Conservation (phyloP, 2,113 vertebrate genomes). For the Syngnathus typhle region DNA sequence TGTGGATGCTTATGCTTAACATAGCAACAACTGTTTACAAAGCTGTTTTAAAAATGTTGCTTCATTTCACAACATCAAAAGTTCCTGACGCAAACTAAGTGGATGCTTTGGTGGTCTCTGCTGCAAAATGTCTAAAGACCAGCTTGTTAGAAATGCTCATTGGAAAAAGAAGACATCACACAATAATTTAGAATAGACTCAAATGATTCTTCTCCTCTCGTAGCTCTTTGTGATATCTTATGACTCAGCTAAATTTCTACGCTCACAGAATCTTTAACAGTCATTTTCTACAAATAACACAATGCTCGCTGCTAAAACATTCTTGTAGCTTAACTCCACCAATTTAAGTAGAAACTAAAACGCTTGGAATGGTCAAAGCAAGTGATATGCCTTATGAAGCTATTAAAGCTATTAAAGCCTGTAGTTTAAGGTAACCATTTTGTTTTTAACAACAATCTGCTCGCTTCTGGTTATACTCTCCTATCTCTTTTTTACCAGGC, state of each 20-base stretch:
- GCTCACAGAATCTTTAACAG: neutral
- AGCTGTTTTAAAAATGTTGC: neutral
- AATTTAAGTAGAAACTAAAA: neutral
- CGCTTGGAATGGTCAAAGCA: neutral
- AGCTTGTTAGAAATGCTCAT: neutral
- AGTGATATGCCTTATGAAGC: too few relatives aligned
- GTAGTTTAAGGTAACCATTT: too few relatives aligned
- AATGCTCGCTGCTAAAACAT: neutral
- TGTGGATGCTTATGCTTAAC: slow-evolving; percentile 18
- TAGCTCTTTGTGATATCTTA: neutral
- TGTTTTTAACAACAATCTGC: too few relatives aligned
- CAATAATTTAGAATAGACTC: neutral
- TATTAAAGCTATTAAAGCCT: too few relatives aligned
- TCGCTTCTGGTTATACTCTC: too few relatives aligned
- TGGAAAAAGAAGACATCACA: neutral
- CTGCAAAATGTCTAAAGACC: neutral
- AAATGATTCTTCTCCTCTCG: neutral
- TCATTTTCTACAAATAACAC: neutral
- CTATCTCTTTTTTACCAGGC: too few relatives aligned
- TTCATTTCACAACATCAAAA: neutral
- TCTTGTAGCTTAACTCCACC: neutral
- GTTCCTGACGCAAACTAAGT: neutral
- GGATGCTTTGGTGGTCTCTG: neutral
- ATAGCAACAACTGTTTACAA: slow-evolving; percentile 3
- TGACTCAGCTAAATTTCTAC: neutral